Percentiles rank a stretch among this genome's conserved stretches.
Conservation (phyloP, 2,113 vertebrate genomes). For the Brachionichthys hirsutus region DNA sequence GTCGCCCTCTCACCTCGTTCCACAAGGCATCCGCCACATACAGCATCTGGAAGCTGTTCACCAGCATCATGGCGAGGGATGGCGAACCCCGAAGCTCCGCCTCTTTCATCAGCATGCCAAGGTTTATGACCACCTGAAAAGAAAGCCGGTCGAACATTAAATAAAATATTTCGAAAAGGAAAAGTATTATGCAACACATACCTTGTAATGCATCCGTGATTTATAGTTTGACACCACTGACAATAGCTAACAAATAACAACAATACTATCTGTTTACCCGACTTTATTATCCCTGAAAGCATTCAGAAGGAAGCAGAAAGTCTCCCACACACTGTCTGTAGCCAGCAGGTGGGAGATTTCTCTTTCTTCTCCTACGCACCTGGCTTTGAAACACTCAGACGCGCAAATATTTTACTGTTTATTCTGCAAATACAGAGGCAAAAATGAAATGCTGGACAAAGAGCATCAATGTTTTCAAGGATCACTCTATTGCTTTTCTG, state of each 20-base stretch:
- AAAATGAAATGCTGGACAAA: background rate
- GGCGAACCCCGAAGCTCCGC: constrained; percentile 81
- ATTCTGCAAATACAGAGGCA: constrained; percentile 21
- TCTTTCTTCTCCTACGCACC: constrained; percentile 65
- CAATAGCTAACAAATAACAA: too few species aligned
- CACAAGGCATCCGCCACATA: constrained; percentile 87
- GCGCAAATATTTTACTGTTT: constrained; percentile 46
- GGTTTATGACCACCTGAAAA: constrained; percentile 83
- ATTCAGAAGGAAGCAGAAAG: constrained; percentile 36
- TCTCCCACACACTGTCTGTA: constrained; percentile 66
- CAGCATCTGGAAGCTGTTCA: constrained; percentile 86
- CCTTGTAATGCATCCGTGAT: too few species aligned
- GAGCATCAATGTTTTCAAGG: constrained; percentile 1
- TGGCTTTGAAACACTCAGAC: constrained; percentile 52
- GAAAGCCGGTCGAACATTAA: too few species aligned
- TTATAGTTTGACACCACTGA: too few species aligned
- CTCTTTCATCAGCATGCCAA: constrained; percentile 86
- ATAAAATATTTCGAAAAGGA: too few species aligned
- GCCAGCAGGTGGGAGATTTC: constrained; percentile 59
- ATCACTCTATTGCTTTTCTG: background rate
- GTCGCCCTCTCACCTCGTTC: constrained; percentile 79
- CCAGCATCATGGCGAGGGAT: constrained; percentile 86
- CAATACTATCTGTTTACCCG: background rate
- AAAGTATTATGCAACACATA: too few species aligned
- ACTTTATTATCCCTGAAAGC: background rate